These are phyloP conservation scores for Liodrosophila aerea DNA, from an alignment of 2,888 invertebrate species.

Conservation along the genomic window DNA sequence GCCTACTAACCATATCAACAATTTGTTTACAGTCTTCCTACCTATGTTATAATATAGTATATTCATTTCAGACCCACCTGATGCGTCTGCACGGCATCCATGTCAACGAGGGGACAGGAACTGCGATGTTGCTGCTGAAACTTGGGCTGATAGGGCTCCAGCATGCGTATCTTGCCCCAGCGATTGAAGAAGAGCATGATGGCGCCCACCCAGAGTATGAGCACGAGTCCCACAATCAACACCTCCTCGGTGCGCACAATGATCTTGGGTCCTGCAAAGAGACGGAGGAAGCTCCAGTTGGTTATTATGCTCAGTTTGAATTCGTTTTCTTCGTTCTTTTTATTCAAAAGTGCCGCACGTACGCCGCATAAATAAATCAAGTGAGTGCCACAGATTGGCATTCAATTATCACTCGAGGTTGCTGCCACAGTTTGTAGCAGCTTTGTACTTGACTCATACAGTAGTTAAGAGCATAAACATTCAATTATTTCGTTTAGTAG, in stretches of 20 bases:
- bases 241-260: constrained; percentile 93
- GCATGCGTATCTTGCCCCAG: constrained; percentile 96
- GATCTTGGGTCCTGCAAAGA: constrained; percentile 84
- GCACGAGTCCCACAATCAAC: constrained; percentile 91
- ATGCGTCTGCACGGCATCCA: constrained; percentile 79
- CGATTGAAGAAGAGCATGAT: constrained; percentile 96
- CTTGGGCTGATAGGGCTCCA: constrained; percentile 95
- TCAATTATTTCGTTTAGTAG: constrained; percentile 30
- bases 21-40: too few species aligned
- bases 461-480: constrained; percentile 49
- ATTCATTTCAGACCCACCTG: constrained; percentile 78
- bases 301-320: too few species aligned
- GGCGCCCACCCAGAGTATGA: constrained; percentile 94
- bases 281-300: neutral
- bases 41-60: too few species aligned
- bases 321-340: too few species aligned
- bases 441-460: constrained; percentile 38
- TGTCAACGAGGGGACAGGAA: constrained; percentile 87
- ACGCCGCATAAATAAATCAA: constrained; percentile 53
- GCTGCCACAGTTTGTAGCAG: too few species aligned
- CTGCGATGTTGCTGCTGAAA: constrained; percentile 93
- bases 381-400: constrained; percentile 39
- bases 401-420: constrained; percentile 58
- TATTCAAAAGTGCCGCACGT: constrained; percentile 43
- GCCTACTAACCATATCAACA: too few species aligned